These are phyloP conservation scores for Enteromius argenteus DNA, from an alignment of 2,797 vertebrate species.

Conservation along the genomic window DNA sequence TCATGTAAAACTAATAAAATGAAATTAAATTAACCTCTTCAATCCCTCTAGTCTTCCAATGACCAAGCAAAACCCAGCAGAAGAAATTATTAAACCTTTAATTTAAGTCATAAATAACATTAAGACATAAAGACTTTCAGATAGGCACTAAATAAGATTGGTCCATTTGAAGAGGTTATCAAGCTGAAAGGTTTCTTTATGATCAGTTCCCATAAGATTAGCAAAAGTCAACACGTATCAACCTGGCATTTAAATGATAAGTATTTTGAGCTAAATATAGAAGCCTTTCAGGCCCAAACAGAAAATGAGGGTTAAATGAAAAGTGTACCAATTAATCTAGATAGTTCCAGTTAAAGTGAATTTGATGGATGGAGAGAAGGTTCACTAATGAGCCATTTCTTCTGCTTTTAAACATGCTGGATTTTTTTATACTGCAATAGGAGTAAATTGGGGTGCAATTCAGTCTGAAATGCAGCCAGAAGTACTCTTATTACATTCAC, in stretches of 20 bases:
- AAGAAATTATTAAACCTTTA: neutral
- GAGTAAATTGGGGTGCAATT: constrained; percentile 24
- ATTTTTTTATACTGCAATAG: constrained; percentile 26
- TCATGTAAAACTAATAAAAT: neutral
- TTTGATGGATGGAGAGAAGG: constrained; percentile 32
- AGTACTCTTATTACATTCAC: constrained; percentile 13
- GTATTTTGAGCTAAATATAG: neutral
- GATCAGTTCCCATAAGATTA: constrained; percentile 5
- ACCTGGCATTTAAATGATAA: neutral
- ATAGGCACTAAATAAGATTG: neutral
- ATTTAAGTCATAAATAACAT: neutral
- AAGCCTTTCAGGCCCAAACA: constrained; percentile 1
- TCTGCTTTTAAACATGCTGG: constrained; percentile 16
- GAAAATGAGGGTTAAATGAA: constrained; percentile 17
- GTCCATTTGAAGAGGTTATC: neutral
- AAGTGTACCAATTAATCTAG: neutral
- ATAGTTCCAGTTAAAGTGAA: neutral
- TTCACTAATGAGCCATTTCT: constrained; percentile 37
- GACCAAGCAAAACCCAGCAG: neutral
- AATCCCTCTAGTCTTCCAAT: neutral
- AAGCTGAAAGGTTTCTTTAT: constrained; percentile 19
- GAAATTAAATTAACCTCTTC: neutral
- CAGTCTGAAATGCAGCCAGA: constrained; percentile 17
- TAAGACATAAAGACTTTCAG: neutral
- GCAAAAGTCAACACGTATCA: neutral